Conservation (phyloP, 2,797 vertebrate species). For the Prionace glauca region DNA sequence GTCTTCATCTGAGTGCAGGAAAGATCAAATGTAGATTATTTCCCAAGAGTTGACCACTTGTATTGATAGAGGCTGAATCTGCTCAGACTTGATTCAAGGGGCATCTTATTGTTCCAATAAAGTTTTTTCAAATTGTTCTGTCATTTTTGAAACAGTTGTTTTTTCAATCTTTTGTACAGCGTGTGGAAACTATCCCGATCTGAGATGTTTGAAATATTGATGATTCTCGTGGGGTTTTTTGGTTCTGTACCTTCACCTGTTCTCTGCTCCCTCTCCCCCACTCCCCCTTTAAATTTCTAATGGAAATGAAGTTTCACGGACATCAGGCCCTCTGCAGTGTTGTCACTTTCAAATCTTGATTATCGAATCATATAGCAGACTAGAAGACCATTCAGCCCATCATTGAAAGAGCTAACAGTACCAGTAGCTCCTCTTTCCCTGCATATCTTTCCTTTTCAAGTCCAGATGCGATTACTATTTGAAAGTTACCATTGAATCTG, state of each 20-base stretch:
- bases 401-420: background rate
- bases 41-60: background rate
- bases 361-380: too few species aligned
- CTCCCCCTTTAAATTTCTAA: too few species aligned
- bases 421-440: background rate
- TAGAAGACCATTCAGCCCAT: background rate
- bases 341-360: background rate
- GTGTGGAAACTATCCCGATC: background rate
- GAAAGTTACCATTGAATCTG: background rate
- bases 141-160: background rate
- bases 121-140: background rate
- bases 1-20: background rate
- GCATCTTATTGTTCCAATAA: background rate
- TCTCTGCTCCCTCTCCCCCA: too few species aligned
- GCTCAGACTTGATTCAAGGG: background rate
- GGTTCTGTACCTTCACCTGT: too few species aligned
- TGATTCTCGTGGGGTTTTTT: background rate
- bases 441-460: background rate
- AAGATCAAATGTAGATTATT: background rate
- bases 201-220: background rate
- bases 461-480: background rate
- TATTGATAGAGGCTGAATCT: background rate
- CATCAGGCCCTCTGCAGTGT: too few species aligned
- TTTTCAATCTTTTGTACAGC: background rate
- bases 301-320: too few species aligned